phyloP scores from a whole-genome alignment of 92 coral and sea anemone species.

The Montipora capitata region DNA sequence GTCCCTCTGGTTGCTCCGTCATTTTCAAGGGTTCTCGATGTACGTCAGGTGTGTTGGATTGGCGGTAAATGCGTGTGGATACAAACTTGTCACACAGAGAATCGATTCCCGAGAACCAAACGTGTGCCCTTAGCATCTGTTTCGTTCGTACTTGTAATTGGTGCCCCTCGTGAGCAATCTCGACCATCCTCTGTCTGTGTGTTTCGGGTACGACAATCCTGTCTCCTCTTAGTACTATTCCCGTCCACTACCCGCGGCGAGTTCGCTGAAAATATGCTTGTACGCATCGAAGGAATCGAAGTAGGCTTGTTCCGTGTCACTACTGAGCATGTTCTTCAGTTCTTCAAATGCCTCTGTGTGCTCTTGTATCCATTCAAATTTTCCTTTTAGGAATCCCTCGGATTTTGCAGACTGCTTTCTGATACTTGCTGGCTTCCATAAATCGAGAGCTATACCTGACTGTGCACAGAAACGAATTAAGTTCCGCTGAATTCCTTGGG shows the following conservation, averaged over 20 bases:
- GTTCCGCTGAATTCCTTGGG: not conserved
- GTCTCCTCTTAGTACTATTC: too few relatives aligned
- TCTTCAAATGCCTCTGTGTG: conserved; percentile 6
- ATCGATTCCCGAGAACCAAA: too few relatives aligned
- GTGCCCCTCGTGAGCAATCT: too few relatives aligned
- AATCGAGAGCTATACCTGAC: conserved; percentile 19
- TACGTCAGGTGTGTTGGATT: too few relatives aligned
- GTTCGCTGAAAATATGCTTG: not conserved
- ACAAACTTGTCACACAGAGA: too few relatives aligned
- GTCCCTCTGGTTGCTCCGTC: too few relatives aligned
- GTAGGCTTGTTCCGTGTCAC: not conserved
- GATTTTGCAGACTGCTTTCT: not conserved
- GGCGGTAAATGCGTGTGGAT: too few relatives aligned
- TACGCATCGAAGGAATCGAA: not conserved
- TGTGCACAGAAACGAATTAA: conserved; percentile 45
- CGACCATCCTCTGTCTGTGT: too few relatives aligned
- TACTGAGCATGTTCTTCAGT: conserved; percentile 6
- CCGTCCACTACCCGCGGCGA: not conserved
- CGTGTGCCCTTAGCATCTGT: too few relatives aligned
- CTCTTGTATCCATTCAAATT: conserved; percentile 3
- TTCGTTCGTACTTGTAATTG: too few relatives aligned
- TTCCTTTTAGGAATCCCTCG: not conserved
- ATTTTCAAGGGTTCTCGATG: too few relatives aligned
- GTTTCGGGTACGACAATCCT: too few relatives aligned
- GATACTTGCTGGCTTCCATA: conserved; percentile 16